Conservation (phyloP, 2,113 vertebrate genomes). For the Cebus imitator region DNA sequence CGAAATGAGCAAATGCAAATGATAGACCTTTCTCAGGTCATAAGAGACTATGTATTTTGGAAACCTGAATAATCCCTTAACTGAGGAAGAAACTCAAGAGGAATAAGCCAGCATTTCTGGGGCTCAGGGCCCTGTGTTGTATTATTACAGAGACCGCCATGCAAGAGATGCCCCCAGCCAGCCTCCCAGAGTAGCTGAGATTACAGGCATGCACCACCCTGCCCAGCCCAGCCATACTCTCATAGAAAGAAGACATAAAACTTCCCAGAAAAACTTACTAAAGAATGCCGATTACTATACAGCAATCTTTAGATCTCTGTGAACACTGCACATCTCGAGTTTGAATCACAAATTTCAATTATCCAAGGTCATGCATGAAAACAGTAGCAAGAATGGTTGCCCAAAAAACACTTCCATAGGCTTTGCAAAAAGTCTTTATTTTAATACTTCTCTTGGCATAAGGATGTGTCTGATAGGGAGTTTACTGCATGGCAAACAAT, state of each 20-base stretch:
- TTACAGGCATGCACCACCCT: neutral
- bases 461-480: neutral
- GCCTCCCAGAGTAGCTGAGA: neutral
- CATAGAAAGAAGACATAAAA: neutral
- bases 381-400: neutral
- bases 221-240: neutral
- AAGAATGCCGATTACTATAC: neutral
- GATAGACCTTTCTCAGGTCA: neutral
- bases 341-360: neutral
- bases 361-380: neutral
- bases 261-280: neutral
- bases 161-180: neutral
- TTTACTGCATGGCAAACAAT: neutral
- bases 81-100: neutral
- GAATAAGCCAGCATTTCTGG: neutral
- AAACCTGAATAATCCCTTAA: neutral
- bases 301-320: neutral
- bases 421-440: neutral
- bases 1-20: neutral
- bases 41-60: neutral
- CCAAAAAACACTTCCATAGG: neutral
- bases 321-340: neutral
- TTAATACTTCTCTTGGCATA: neutral
- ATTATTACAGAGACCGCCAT: neutral
- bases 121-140: too few species aligned